Conservation (phyloP, 2,888 invertebrate genomes). For the Augochlorella aurata region DNA sequence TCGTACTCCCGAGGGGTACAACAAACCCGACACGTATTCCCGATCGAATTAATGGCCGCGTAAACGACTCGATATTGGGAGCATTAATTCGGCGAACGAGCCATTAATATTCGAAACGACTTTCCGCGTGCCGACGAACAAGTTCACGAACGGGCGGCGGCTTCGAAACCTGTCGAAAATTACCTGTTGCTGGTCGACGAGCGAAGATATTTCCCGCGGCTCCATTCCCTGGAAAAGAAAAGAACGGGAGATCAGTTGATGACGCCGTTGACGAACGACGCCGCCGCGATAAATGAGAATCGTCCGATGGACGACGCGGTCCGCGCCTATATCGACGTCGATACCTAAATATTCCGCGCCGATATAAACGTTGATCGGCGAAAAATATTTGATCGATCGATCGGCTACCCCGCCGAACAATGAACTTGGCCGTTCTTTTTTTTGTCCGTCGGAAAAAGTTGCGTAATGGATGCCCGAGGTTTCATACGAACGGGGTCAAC, state of each 20-base stretch:
- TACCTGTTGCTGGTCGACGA: conserved; percentile 62
- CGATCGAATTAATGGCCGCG: conserved; percentile 2
- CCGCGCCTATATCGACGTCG: neutral
- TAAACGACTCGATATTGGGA: conserved; percentile 26
- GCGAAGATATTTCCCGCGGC: conserved; percentile 25
- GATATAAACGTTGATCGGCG: neutral
- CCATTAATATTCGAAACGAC: conserved; percentile 8
- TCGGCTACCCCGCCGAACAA: neutral
- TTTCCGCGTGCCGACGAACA: conserved; percentile 8
- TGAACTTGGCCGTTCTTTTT: neutral
- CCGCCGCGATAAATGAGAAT: neutral
- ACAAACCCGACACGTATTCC: conserved; percentile 6
- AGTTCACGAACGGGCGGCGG: conserved; percentile 15
- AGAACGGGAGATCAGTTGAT: conserved; percentile 1
- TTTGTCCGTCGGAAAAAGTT: neutral
- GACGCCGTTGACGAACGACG: neutral
- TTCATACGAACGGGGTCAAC: neutral
- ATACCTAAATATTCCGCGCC: neutral
- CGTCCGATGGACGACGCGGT: neutral
- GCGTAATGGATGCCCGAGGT: conserved; percentile 3
- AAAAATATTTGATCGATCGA: neutral
- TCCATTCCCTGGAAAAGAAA: conserved; percentile 44
- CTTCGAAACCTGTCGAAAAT: conserved; percentile 37
- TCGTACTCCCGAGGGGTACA: neutral
- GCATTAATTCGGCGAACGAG: conserved; percentile 10